Conservation (phyloP, 2,797 vertebrate species). For the Typhlichthys subterraneus region DNA sequence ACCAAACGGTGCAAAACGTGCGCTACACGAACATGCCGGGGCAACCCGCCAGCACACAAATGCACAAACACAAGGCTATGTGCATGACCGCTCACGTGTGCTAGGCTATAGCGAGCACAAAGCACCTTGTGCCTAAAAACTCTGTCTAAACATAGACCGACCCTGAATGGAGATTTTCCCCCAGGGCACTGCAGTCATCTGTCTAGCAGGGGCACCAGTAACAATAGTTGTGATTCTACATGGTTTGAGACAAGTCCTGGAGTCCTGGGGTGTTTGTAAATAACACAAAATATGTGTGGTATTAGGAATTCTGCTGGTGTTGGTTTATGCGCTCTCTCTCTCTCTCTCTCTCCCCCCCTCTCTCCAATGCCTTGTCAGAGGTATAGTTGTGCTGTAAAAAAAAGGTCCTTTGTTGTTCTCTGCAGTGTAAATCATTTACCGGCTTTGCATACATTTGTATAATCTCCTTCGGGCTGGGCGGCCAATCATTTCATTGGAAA, state of each 20-base stretch:
- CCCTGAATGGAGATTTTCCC: constrained; percentile 38
- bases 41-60: constrained; percentile 2
- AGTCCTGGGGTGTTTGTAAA: not conserved
- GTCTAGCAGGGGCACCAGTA: constrained; percentile 13
- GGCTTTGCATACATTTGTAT: constrained; percentile 80
- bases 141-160: constrained; percentile 59
- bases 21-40: not conserved
- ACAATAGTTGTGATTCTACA: constrained; percentile 21
- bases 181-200: constrained; percentile 17
- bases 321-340: constrained; percentile 28
- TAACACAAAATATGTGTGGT: constrained; percentile 12
- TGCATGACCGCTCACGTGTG: not conserved
- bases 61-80: constrained; percentile 12
- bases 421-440: constrained; percentile 78
- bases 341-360: not conserved
- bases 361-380: not conserved
- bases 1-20: constrained; percentile 27
- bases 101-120: constrained; percentile 18
- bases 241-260: too few species aligned
- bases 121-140: constrained; percentile 65
- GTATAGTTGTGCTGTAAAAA: constrained; percentile 58
- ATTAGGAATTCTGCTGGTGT: constrained; percentile 41
- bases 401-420: constrained; percentile 70
- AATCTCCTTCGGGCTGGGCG: constrained; percentile 69
- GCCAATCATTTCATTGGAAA: constrained; percentile 61